phyloP scores from a whole-genome alignment of 2,888 invertebrate species.

The Philonicus albiceps region DNA sequence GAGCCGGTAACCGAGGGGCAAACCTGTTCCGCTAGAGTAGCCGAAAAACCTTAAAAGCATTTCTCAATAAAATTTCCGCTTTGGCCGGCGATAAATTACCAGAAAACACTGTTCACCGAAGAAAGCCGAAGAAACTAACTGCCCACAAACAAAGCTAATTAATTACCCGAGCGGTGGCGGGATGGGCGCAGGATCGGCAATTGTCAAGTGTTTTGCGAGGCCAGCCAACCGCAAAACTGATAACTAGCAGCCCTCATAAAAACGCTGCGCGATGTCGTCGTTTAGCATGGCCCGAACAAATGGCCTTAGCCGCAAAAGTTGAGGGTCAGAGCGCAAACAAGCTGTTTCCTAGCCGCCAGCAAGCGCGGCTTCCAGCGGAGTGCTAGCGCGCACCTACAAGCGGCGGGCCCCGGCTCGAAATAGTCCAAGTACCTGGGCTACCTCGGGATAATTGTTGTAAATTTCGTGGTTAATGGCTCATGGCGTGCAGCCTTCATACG shows the following conservation, averaged over 20 bases:
- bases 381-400: constrained; percentile 1
- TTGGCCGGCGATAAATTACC: constrained; percentile 36
- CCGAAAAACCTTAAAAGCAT: constrained; percentile 39
- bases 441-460: constrained; percentile 44
- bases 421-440: constrained; percentile 13
- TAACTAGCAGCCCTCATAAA: constrained; percentile 39
- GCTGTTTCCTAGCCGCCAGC: constrained; percentile 36
- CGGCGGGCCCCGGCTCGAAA: background rate
- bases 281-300: constrained; percentile 42
- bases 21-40: constrained; percentile 24
- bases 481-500: constrained; percentile 38
- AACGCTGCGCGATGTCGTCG: constrained; percentile 37
- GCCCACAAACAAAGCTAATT: constrained; percentile 39
- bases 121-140: constrained; percentile 32
- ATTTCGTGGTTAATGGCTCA: constrained; percentile 49
- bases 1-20: background rate
- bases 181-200: constrained; percentile 26
- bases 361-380: background rate
- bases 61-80: constrained; percentile 41
- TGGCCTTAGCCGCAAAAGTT: constrained; percentile 37
- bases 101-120: constrained; percentile 26
- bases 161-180: background rate
- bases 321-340: constrained; percentile 44
- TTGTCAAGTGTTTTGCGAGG: constrained; percentile 58
- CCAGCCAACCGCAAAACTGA: constrained; percentile 58